A percentile compares a stretch with the other conserved stretches of the same genome.
These are phyloP conservation scores for Gephyroberyx darwinii DNA, from an alignment of 2,797 vertebrate species.

Conservation along the genomic window DNA sequence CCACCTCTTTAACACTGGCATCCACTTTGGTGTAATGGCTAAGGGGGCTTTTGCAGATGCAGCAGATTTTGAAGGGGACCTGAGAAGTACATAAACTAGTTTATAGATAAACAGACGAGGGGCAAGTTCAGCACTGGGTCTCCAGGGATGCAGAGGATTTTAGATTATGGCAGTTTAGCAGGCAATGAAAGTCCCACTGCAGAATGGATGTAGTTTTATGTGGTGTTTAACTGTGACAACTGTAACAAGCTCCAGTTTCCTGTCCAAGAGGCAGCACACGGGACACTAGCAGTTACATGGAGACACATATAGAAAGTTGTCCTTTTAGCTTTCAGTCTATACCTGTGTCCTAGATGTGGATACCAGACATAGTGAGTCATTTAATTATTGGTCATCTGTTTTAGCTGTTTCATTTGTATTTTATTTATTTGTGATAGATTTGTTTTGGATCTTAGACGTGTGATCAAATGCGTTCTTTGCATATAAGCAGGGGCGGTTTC, in stretches of 20 bases:
- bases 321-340: background rate
- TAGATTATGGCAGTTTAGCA: slow-evolving; percentile 46
- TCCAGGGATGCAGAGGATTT: slow-evolving; percentile 27
- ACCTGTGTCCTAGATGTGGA: too few relatives aligned
- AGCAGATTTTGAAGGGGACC: slow-evolving; percentile 57
- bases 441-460: background rate
- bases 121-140: slow-evolving; percentile 19
- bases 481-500: background rate
- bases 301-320: background rate
- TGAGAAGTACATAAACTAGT: slow-evolving; percentile 38
- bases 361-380: background rate
- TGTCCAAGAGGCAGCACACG: slow-evolving; percentile 10
- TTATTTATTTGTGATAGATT: background rate
- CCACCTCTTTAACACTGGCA: slow-evolving; percentile 53
- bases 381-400: background rate
- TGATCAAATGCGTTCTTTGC: background rate
- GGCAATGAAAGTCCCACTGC: slow-evolving; percentile 34
- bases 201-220: slow-evolving; percentile 25
- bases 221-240: slow-evolving; percentile 28
- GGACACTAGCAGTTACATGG: background rate
- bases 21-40: slow-evolving; percentile 50
- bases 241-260: slow-evolving; percentile 29
- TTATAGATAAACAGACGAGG: slow-evolving; percentile 26
- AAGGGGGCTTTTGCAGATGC: slow-evolving; percentile 44
- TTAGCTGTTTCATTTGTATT: background rate